Percentiles rank a stretch among this genome's conserved stretches.
These are phyloP conservation scores for Ceratotherium simum DNA, from an alignment of 2,113 vertebrate genomes.

Conservation along the genomic window DNA sequence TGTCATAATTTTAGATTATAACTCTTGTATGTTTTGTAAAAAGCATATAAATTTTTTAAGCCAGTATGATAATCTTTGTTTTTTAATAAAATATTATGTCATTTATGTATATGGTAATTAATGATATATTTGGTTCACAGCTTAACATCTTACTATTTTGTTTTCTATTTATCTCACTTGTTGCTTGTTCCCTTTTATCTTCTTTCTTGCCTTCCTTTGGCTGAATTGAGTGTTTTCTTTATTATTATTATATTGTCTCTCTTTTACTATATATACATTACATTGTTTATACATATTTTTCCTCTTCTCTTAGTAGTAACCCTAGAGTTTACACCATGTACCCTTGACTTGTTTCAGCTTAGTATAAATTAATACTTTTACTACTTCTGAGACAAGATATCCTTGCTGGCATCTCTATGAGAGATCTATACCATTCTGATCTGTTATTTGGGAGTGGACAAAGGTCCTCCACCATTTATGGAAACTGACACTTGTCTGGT, in stretches of 20 bases:
- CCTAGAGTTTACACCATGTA: not conserved
- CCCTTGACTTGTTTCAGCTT: not conserved
- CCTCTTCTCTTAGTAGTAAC: not conserved
- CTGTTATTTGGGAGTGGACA: not conserved
- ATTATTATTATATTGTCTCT: not conserved
- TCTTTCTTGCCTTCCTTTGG: not conserved
- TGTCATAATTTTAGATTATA: not conserved
- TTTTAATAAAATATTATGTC: not conserved
- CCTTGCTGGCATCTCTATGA: not conserved
- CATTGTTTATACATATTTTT: not conserved
- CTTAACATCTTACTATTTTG: not conserved
- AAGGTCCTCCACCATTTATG: not conserved
- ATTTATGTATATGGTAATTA: not conserved
- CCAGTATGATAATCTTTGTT: not conserved
- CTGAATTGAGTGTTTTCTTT: not conserved
- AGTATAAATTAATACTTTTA: conserved; percentile 15
- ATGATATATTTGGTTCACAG: not conserved
- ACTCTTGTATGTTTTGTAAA: not conserved
- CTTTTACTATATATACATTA: conserved; percentile 2
- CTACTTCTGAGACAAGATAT: not conserved
- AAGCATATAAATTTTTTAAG: not conserved
- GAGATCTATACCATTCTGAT: not conserved
- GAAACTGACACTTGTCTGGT: not conserved
- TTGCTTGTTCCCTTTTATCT: not conserved
- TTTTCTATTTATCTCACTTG: not conserved